These are phyloP conservation scores for Helogale parvula DNA, from an alignment of 2,113 vertebrate species.

Conservation along the genomic window DNA sequence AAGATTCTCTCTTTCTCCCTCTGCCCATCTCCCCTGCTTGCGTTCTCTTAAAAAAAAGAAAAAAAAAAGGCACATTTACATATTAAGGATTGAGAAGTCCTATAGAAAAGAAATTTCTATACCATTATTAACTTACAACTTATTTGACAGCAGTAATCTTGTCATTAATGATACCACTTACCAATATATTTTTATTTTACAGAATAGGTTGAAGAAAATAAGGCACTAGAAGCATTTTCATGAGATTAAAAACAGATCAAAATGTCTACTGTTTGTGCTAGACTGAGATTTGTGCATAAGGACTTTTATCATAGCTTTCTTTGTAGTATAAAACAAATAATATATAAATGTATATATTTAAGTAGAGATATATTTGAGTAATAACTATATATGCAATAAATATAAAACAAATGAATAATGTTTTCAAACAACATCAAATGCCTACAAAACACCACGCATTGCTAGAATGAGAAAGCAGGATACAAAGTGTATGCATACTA, in stretches of 20 bases:
- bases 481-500: not conserved
- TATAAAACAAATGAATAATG: constrained; percentile 29
- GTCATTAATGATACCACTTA: not conserved
- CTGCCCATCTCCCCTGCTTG: too few relatives aligned
- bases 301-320: not conserved
- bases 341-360: not conserved
- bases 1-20: too few relatives aligned
- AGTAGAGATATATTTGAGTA: not conserved
- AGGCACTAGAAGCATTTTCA: not conserved
- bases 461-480: not conserved
- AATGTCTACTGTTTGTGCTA: not conserved
- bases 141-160: not conserved
- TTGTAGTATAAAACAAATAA: constrained; percentile 12
- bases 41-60: too few relatives aligned
- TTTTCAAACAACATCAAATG: constrained; percentile 2
- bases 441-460: not conserved
- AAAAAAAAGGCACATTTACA: not conserved
- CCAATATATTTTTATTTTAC: not conserved
- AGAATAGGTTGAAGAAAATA: constrained; percentile 16
- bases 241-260: not conserved
- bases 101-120: not conserved
- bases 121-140: not conserved
- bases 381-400: constrained; percentile 10
- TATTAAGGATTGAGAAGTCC: not conserved
- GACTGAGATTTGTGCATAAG: not conserved